Conservation (phyloP, 2,888 invertebrate genomes). For the Sussaba pulchella region DNA sequence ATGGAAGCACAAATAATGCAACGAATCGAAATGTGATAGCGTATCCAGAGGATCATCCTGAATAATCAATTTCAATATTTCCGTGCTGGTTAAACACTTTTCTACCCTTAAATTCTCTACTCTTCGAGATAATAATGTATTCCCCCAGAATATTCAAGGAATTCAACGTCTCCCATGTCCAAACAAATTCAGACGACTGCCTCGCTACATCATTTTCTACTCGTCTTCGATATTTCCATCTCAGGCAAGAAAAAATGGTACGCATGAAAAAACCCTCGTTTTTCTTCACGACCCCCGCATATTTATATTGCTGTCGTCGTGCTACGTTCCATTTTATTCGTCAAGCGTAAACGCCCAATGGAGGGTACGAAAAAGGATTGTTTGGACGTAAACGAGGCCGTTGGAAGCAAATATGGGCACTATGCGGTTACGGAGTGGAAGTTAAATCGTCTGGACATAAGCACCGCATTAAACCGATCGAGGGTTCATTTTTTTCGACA, state of each 20-base stretch:
- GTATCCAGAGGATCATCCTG: not conserved
- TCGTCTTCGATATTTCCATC: not conserved
- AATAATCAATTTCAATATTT: not conserved
- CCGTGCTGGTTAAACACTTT: too few species aligned
- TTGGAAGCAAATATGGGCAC: not conserved
- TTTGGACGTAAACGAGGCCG: too few species aligned
- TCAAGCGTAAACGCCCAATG: not conserved
- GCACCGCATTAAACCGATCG: slow-evolving; percentile 2
- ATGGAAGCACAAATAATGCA: too few species aligned
- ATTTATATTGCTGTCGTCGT: not conserved
- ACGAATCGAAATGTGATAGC: not conserved
- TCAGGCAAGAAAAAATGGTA: not conserved
- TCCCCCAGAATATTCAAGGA: not conserved
- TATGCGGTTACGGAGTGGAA: not conserved
- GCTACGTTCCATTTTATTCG: not conserved
- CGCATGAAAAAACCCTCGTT: not conserved
- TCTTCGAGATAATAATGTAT: not conserved
- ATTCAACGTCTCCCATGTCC: not conserved
- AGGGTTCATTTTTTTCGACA: slow-evolving; percentile 27
- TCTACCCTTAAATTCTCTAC: too few species aligned
- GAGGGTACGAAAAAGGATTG: not conserved
- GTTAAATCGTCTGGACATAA: slow-evolving; percentile 22
- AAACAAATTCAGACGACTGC: not conserved
- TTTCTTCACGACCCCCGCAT: not conserved
- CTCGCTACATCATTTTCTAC: not conserved